These are phyloP conservation scores for Rattus rattus DNA, from an alignment of 2,113 vertebrate genomes.

Conservation along the genomic window DNA sequence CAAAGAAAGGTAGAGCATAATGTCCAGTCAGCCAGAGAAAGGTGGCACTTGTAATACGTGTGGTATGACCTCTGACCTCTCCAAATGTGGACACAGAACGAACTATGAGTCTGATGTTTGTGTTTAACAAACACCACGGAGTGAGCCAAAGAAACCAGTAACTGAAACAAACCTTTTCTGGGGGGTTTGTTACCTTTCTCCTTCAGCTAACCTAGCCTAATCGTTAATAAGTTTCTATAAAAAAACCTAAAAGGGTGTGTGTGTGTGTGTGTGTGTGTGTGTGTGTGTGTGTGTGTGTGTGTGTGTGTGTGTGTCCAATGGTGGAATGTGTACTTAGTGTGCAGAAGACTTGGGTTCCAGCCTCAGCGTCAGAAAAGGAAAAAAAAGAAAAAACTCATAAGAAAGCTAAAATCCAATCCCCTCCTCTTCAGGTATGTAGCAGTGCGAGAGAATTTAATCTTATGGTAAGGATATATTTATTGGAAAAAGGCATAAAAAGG, in stretches of 20 bases:
- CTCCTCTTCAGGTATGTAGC: neutral
- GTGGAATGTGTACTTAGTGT: neutral
- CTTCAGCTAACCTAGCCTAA: neutral
- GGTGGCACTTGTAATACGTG: neutral
- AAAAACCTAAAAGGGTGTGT: neutral
- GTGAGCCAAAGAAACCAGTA: constrained; percentile 29
- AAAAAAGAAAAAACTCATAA: constrained; percentile 35
- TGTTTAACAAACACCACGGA: constrained; percentile 17
- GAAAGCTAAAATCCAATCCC: constrained; percentile 18
- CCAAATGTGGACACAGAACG: neutral
- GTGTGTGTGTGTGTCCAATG: too few relatives aligned
- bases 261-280: too few relatives aligned
- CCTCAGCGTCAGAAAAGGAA: neutral
- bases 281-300: too few relatives aligned
- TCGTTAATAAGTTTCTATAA: neutral
- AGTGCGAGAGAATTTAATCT: neutral
- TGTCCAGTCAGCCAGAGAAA: neutral
- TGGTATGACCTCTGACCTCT: neutral
- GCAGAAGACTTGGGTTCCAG: neutral
- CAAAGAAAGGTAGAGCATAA: neutral
- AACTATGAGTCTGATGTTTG: neutral
- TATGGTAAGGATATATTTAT: constrained; percentile 24
- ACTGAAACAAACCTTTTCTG: constrained; percentile 19
- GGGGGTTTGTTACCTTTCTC: neutral
- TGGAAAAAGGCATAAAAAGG: neutral